Percentiles rank a stretch among this genome's conserved stretches.
phyloP scores from a whole-genome alignment of 30 jellyfish, hydroid and myxozoan species.

The Pseudorhiza aurosa region DNA sequence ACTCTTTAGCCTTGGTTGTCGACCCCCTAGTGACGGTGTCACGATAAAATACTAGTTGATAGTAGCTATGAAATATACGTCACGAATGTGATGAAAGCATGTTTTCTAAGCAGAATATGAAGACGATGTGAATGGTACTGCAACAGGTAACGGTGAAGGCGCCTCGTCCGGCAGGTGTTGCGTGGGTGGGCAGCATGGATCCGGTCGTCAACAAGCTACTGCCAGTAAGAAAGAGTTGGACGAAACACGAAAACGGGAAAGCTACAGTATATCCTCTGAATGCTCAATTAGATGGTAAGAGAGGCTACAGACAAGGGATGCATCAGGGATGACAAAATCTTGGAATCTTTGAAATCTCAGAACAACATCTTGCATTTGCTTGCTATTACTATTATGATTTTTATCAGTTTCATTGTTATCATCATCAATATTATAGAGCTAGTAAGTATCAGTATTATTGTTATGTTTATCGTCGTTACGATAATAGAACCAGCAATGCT shows the following conservation, averaged over 20 bases:
- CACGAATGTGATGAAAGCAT: background rate
- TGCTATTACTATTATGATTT: no score
- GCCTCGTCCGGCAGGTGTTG: constrained; percentile 26
- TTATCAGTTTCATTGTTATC: no score
- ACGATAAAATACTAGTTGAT: background rate
- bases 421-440: no score
- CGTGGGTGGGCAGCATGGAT: constrained; percentile 15
- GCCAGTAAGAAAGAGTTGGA: background rate
- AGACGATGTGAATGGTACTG: constrained; percentile 8
- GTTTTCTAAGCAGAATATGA: constrained; percentile 1
- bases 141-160: constrained; percentile 14
- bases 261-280: background rate
- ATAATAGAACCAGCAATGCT: no score
- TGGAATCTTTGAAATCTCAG: background rate
- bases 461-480: no score
- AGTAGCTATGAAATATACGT: background rate
- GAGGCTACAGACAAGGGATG: background rate
- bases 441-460: no score
- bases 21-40: constrained; percentile 29
- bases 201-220: constrained; percentile 17
- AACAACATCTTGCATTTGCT: background rate
- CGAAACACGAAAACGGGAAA: background rate
- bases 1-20: background rate
- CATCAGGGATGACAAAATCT: background rate
- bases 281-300: constrained; percentile 8